Conservation (phyloP, 2,797 vertebrate species). For the Melanogrammus aeglefinus region DNA sequence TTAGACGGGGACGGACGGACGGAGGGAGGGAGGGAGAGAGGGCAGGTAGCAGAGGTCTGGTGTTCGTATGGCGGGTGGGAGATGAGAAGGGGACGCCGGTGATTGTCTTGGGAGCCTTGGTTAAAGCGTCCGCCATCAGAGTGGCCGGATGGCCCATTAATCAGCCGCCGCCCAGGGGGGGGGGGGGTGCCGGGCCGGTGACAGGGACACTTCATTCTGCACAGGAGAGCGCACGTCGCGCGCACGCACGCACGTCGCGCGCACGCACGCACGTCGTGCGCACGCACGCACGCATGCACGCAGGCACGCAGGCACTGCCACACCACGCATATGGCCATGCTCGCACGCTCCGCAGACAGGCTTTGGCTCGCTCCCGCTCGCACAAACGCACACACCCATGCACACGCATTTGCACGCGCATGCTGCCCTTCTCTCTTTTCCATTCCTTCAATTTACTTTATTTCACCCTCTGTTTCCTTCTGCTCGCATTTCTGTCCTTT, state of each 20-base stretch:
- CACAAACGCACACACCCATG: conserved; percentile 46
- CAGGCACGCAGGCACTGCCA: too few relatives aligned
- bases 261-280: not conserved
- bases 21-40: conserved; percentile 20
- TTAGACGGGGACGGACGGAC: conserved; percentile 61
- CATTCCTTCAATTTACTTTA: conserved; percentile 19
- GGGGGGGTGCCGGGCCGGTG: conserved; percentile 59
- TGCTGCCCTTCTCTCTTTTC: conserved; percentile 32
- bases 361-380: not conserved
- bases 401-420: conserved; percentile 19
- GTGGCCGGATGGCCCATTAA: conserved; percentile 75
- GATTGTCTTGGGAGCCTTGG: conserved; percentile 68
- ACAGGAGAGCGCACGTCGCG: conserved; percentile 32
- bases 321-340: too few relatives aligned
- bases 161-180: conserved; percentile 70
- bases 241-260: not conserved
- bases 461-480: conserved; percentile 23
- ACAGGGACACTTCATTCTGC: conserved; percentile 73
- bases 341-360: too few relatives aligned
- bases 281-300: not conserved
- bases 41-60: conserved; percentile 35
- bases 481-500: conserved; percentile 12
- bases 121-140: conserved; percentile 74
- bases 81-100: conserved; percentile 56
- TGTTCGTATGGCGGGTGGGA: conserved; percentile 40